Evolutionary conservation across 2,113 vertebrate species (phyloP), one percentile per base, ranked within the genome.

Genomic region (Taxidea taxus): DNA sequence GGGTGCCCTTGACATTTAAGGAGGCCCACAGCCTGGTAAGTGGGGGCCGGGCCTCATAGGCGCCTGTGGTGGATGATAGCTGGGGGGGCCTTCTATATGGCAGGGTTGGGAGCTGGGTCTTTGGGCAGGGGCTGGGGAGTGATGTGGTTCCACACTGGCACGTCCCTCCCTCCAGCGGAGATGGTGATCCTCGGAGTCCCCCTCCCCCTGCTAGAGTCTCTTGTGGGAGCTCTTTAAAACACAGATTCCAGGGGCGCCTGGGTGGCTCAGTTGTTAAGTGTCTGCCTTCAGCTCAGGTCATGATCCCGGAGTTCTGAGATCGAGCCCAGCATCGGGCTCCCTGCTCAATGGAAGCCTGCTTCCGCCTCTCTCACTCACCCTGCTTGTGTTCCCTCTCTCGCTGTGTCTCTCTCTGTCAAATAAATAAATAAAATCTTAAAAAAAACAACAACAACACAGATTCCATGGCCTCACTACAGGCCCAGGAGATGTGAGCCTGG

Each of bases 21-120:
- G 47, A 80, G 29, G 68, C 16, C 75, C 81, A 8, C 20, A 29
- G 51, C 15, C 56, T 42, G n/a, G 47, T 75, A 54, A 93, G 13
- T 0, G 14, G 31, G n/a, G 18, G 27, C 51, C 34, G n/a, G 18
- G 16, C 3, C 16, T 49, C 10, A 4, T 0, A 31, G 44, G 42
- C 3, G 15, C 21, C 60, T 31, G 25, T 0, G 11, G 29, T 39
- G 15, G 29, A 58, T 27, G 64, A n/a, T 15, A 21, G 51, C 29
- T 21, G 21, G 20, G 42, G 49, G 56, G 15, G 2, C 29, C 25
- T n/a, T 34, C 39, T 44, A 44, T 39, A 51, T 4, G 39, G n/a
- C 60, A 34, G 44, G 49, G 44, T 58, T 77, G 58, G 66, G 68
- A 31, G 60, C 58, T 72, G 70, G 66, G 25, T 9, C 31, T 51